phyloP scores from a whole-genome alignment of 2,797 vertebrate species.

The Mormyrops boulengeri region DNA sequence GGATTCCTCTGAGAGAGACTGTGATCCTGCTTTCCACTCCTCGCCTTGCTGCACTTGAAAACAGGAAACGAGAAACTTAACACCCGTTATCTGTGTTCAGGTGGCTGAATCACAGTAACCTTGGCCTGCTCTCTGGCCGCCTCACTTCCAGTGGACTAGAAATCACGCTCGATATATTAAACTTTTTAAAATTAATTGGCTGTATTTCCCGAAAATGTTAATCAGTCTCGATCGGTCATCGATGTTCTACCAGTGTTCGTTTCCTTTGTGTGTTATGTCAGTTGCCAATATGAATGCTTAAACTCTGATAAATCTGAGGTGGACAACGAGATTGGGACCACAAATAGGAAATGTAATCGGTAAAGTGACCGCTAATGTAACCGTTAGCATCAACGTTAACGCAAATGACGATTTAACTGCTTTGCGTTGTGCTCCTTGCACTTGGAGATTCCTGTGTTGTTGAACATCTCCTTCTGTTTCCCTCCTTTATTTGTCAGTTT shows the following conservation, averaged over 20 bases:
- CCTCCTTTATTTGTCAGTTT: neutral
- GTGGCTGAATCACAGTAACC: neutral
- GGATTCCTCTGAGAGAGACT: neutral
- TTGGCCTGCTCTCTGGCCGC: neutral
- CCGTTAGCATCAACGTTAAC: neutral
- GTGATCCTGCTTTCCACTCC: neutral
- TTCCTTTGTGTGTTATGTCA: neutral
- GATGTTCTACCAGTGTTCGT: neutral
- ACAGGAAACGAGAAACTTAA: neutral
- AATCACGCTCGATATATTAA: neutral
- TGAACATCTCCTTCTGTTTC: neutral
- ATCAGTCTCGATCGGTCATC: neutral
- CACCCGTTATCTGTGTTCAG: neutral
- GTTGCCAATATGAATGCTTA: neutral
- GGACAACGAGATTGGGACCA: neutral
- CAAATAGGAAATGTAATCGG: neutral
- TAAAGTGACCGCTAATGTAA: neutral
- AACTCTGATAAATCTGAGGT: neutral
- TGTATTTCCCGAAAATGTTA: neutral
- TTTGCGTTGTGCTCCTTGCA: neutral
- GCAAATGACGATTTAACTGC: neutral
- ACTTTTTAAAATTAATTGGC: neutral
- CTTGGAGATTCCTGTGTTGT: neutral
- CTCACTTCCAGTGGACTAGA: neutral
- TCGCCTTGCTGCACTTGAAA: neutral